Conservation (phyloP, 2,797 vertebrate species). For the Leontocebus nigricollis region DNA sequence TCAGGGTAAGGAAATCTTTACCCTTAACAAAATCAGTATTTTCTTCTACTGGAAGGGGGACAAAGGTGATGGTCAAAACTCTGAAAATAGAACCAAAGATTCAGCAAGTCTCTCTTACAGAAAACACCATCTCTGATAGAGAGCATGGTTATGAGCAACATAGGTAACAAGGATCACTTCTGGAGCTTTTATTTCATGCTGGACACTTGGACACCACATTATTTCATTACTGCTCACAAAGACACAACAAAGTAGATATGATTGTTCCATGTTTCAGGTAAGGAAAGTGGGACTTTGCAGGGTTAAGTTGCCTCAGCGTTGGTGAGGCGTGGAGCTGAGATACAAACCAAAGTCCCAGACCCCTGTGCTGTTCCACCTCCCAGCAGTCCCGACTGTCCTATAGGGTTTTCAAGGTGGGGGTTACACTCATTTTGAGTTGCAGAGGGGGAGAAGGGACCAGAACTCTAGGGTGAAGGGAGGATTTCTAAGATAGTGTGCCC, state of each 20-base stretch:
- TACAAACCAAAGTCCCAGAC: fast-evolving
- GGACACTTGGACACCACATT: no score
- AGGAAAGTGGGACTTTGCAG: neutral
- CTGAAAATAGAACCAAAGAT: neutral
- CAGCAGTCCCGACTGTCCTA: neutral
- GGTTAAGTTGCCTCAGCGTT: neutral
- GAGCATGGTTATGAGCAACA: neutral
- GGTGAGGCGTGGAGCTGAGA: neutral
- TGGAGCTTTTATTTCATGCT: neutral
- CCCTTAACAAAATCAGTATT: constrained; percentile 5
- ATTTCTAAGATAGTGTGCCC: neutral
- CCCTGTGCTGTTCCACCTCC: neutral
- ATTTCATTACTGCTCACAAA: neutral
- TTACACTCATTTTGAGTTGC: fast-evolving
- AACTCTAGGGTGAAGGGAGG: neutral
- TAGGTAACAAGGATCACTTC: neutral
- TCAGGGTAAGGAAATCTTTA: neutral
- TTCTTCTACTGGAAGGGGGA: neutral
- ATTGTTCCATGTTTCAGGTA: neutral
- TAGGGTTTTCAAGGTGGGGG: neutral
- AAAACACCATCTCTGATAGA: neutral
- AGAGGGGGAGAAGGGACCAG: neutral
- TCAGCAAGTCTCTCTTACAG: neutral
- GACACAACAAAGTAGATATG: neutral
- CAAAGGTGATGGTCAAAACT: neutral